Evolutionary conservation across 1,140 invertebrate species (phyloP).

Genomic region (Bombus polaris): DNA sequence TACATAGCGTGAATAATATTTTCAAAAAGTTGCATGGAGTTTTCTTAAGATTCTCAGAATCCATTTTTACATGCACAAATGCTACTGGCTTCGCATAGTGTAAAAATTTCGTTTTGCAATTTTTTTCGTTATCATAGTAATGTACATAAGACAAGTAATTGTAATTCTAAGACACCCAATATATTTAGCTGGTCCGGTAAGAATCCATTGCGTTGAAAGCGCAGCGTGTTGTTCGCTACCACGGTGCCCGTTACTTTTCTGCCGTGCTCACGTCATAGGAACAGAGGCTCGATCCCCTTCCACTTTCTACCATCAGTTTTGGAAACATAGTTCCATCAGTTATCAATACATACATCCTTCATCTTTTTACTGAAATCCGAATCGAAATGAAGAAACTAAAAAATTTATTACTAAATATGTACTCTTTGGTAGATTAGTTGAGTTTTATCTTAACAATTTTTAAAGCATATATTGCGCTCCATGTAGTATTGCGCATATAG

Average conservation of each 20-base stretch:
- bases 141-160: too few relatives aligned
- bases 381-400: background rate
- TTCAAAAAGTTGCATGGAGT: background rate
- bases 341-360: background rate
- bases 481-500: background rate
- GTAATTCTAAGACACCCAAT: conserved; percentile 16
- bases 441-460: background rate
- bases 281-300: background rate
- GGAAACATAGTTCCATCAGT: background rate
- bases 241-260: conserved; percentile 34
- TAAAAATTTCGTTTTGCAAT: background rate
- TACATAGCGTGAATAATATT: background rate
- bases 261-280: conserved; percentile 29
- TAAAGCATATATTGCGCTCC: background rate
- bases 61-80: background rate
- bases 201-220: conserved; percentile 37
- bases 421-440: background rate
- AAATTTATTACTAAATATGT: too few relatives aligned
- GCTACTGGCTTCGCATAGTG: too few relatives aligned
- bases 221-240: conserved; percentile 23
- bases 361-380: background rate
- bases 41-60: background rate
- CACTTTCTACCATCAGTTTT: conserved; percentile 12
- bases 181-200: conserved; percentile 6
- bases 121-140: background rate